Percentiles rank a stretch among this genome's conserved stretches.
phyloP scores from a whole-genome alignment of 2,113 vertebrate species.

The Grallaria varia region DNA sequence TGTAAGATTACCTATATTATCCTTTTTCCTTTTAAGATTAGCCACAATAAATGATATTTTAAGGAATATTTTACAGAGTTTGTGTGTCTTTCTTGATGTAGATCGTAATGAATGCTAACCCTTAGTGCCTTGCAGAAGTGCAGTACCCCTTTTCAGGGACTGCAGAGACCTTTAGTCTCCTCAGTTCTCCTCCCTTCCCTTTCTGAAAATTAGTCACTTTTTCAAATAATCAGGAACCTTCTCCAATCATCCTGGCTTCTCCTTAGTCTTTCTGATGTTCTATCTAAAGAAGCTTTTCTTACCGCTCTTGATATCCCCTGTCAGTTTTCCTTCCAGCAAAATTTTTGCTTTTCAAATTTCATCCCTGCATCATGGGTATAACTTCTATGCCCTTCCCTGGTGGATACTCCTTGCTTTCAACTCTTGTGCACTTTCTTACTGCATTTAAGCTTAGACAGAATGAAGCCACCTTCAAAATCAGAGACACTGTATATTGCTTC shows the following conservation, averaged over 20 bases:
- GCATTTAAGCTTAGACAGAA: not conserved
- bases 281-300: not conserved
- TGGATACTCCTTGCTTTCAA: not conserved
- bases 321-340: not conserved
- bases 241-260: not conserved
- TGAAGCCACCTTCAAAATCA: not conserved
- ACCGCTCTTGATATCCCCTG: not conserved
- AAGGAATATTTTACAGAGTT: not conserved
- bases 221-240: not conserved
- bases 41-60: not conserved
- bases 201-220: not conserved
- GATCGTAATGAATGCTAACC: not conserved
- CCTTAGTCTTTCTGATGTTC: not conserved
- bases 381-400: not conserved
- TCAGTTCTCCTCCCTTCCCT: not conserved
- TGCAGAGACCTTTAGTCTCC: not conserved
- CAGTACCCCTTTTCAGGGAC: not conserved
- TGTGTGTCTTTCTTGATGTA: not conserved
- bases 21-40: not conserved
- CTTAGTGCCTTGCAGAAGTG: not conserved
- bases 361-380: not conserved
- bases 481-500: not conserved
- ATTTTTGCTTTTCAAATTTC: not conserved
- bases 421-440: not conserved
- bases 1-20: not conserved